These are phyloP conservation scores for Doryteuthis pealeii DNA, from an alignment of 1,140 invertebrate genomes.

Conservation along the genomic window DNA sequence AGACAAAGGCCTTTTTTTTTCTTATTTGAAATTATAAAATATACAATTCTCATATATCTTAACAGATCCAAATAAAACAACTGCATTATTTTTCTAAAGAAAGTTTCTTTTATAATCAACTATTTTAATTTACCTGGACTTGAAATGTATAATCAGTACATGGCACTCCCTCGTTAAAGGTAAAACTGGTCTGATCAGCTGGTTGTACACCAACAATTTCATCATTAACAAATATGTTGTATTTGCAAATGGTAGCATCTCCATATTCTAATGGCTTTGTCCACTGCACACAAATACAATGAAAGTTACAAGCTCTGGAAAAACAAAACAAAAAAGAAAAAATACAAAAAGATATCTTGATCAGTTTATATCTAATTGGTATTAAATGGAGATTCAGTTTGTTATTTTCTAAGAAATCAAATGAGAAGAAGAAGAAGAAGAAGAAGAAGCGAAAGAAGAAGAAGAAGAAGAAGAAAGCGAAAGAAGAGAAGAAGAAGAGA, in stretches of 20 bases:
- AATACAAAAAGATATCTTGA: background rate
- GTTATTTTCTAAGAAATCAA: background rate
- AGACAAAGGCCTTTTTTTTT: no score
- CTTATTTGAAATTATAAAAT: no score
- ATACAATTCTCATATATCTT: no score
- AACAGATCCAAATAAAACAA: no score
- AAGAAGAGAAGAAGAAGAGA: background rate
- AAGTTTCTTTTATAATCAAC: no score
- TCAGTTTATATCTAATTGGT: background rate
- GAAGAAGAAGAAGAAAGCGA: background rate
- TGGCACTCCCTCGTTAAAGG: conserved; percentile 56
- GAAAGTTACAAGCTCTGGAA: conserved; percentile 59
- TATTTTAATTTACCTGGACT: conserved; percentile 48
- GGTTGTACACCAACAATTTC: conserved; percentile 53
- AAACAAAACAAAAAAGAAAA: background rate
- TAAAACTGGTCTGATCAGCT: conserved; percentile 53
- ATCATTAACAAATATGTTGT: conserved; percentile 59
- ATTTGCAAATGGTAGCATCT: conserved; percentile 57
- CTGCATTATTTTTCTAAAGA: no score
- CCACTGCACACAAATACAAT: conserved; percentile 60
- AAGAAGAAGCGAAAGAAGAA: background rate
- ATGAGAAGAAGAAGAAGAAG: background rate
- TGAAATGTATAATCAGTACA: conserved; percentile 60
- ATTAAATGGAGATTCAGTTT: background rate
- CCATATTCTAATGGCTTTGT: conserved; percentile 58